Conservation (phyloP, 2,113 vertebrate genomes). For the Trogon surrucura region DNA sequence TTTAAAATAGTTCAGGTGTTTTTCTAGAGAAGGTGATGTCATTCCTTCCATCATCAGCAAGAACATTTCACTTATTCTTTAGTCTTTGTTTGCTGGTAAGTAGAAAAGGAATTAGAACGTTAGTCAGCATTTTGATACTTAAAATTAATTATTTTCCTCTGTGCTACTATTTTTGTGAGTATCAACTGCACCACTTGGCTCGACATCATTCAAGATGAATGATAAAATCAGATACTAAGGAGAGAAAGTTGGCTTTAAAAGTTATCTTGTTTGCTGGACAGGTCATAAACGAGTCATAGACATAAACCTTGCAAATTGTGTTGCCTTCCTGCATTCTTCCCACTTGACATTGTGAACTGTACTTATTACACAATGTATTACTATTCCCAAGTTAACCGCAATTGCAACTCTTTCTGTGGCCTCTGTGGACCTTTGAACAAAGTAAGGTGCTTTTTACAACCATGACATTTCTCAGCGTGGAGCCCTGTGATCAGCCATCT, state of each 20-base stretch:
- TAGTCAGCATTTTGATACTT: conserved; percentile 12
- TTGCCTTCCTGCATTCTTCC: neutral
- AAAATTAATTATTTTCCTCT: neutral
- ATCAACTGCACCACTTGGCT: neutral
- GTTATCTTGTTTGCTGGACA: neutral
- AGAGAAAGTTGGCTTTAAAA: neutral
- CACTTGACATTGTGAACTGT: neutral
- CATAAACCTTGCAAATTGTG: neutral
- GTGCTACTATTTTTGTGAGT: neutral
- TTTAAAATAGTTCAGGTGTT: conserved; percentile 41
- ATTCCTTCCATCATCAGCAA: conserved; percentile 37
- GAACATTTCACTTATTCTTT: neutral
- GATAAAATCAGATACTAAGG: neutral
- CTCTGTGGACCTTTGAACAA: neutral
- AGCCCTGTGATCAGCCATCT: neutral
- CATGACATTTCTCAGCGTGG: neutral
- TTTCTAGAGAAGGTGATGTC: conserved; percentile 29
- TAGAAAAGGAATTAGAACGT: neutral
- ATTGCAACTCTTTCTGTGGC: neutral
- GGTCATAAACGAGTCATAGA: neutral
- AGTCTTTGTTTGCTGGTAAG: neutral
- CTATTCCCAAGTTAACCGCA: neutral
- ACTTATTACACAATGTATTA: neutral
- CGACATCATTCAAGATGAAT: neutral
- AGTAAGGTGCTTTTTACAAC: neutral